phyloP scores from a whole-genome alignment of 2,113 vertebrate species.

The Thalassarche chlororhynchos region DNA sequence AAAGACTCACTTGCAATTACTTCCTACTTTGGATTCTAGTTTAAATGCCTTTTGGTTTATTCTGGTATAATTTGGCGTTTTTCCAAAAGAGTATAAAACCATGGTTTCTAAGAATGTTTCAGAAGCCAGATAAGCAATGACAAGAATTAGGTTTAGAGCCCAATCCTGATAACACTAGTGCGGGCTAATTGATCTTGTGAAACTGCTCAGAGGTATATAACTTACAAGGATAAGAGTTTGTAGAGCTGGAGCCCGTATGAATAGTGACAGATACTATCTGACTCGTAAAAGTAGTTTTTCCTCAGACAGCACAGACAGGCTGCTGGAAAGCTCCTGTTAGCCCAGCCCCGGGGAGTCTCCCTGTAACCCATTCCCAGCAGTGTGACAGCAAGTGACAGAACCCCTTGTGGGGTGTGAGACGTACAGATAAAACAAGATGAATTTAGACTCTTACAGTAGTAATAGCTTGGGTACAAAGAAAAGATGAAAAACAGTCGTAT shows the following conservation, averaged over 20 bases:
- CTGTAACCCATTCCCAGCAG: accelerated
- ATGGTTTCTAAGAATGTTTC: neutral
- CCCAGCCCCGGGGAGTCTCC: neutral
- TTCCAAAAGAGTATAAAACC: neutral
- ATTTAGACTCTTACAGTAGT: neutral
- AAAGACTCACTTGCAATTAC: conserved; percentile 9
- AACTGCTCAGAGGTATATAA: neutral
- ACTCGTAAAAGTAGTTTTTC: neutral
- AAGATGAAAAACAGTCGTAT: neutral
- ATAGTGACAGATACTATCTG: neutral
- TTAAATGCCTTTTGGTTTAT: neutral
- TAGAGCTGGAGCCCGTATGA: neutral
- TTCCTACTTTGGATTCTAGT: neutral
- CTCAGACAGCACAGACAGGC: neutral
- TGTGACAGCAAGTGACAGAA: neutral
- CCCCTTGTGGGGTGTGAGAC: neutral
- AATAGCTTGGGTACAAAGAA: neutral
- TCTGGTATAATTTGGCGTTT: neutral
- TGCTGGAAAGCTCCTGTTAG: neutral
- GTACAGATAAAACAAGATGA: neutral
- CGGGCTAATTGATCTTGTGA: neutral
- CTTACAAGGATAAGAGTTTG: neutral
- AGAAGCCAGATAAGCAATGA: neutral
- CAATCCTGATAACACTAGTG: neutral
- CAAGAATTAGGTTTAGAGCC: neutral